These are phyloP conservation scores for Papilio polyxenes DNA, from an alignment of 1,140 invertebrate species.

Conservation along the genomic window DNA sequence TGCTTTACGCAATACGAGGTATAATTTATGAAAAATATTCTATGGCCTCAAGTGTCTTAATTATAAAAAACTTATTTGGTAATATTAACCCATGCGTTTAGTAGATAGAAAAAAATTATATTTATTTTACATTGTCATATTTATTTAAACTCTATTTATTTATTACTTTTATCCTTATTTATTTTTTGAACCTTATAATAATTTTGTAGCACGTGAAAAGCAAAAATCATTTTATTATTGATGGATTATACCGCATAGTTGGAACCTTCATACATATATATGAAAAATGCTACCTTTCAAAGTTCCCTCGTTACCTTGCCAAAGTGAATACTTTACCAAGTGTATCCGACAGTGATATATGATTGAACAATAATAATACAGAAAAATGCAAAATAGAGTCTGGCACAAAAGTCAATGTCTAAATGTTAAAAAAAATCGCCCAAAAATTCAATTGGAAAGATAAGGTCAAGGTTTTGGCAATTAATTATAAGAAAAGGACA, in stretches of 20 bases:
- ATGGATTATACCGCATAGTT: constrained; percentile 18
- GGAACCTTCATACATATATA: neutral
- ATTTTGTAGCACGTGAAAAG: neutral
- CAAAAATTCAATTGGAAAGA: too few species aligned
- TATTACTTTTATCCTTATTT: too few species aligned
- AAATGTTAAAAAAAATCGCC: too few species aligned
- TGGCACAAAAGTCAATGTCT: neutral
- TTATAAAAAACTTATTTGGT: too few species aligned
- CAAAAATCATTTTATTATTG: constrained; percentile 11
- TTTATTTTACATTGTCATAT: too few species aligned
- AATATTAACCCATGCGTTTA: too few species aligned
- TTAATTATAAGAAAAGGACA: too few species aligned
- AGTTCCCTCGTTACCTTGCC: constrained; percentile 5
- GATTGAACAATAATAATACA: neutral
- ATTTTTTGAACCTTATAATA: neutral
- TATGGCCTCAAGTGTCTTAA: too few species aligned
- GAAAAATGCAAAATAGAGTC: neutral
- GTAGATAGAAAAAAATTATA: too few species aligned
- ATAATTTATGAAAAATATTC: neutral
- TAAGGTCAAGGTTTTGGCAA: too few species aligned
- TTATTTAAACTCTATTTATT: too few species aligned
- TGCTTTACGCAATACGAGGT: neutral
- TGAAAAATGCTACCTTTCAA: constrained; percentile 29
- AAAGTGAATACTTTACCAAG: neutral
- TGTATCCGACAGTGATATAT: neutral